These are phyloP conservation scores for Osmerus mordax DNA, from an alignment of 2,113 vertebrate species.

Conservation along the genomic window DNA sequence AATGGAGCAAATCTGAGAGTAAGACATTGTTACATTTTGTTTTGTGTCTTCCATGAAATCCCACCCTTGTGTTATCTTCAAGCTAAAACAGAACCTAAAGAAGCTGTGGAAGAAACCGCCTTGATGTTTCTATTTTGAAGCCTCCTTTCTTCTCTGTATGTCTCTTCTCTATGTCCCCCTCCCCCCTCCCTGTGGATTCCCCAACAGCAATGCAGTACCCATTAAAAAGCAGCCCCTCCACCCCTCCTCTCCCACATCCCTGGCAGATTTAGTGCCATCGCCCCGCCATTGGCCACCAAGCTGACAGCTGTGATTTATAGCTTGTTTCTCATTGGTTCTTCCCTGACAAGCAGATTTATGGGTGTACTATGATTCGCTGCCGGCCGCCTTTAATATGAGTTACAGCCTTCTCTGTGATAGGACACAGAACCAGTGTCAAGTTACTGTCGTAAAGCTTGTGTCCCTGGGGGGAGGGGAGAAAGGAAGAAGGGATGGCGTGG, in stretches of 20 bases:
- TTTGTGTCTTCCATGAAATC: too few relatives aligned
- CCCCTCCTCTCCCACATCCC: background rate
- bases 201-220: conserved; percentile 39
- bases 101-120: conserved; percentile 11
- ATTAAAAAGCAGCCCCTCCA: conserved; percentile 37
- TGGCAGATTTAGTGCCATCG: conserved; percentile 49
- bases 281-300: conserved; percentile 43
- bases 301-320: conserved; percentile 54
- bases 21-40: too few relatives aligned
- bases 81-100: background rate
- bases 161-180: background rate
- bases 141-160: conserved; percentile 8
- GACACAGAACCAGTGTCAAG: conserved; percentile 47
- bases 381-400: conserved; percentile 48
- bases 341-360: conserved; percentile 45
- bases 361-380: conserved; percentile 38
- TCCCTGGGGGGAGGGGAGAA: conserved; percentile 22
- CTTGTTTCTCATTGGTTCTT: conserved; percentile 33
- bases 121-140: conserved; percentile 9
- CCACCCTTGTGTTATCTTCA: too few relatives aligned
- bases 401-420: conserved; percentile 45
- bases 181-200: conserved; percentile 17
- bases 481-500: conserved; percentile 13
- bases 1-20: too few relatives aligned
- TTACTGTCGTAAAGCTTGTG: conserved; percentile 42